phyloP scores from a whole-genome alignment of 2,888 invertebrate genomes.

The Pachliopta kotzebuea region DNA sequence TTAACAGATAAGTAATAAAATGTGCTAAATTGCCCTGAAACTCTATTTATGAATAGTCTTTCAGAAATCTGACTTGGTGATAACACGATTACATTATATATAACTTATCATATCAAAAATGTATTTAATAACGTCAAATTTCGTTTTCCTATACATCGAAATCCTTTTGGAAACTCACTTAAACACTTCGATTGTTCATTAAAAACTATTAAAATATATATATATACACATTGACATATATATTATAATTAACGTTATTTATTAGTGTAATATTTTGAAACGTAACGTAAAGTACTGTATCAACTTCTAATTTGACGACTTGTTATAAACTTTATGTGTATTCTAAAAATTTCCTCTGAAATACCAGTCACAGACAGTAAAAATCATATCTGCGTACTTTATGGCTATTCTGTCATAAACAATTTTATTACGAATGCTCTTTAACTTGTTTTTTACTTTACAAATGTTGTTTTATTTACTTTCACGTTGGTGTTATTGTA shows the following conservation, averaged over 20 bases:
- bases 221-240: not conserved
- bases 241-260: not conserved
- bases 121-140: not conserved
- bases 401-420: slow-evolving; percentile 19
- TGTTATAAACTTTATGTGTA: slow-evolving; percentile 9
- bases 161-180: not conserved
- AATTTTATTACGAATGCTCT: slow-evolving; percentile 22
- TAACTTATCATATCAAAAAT: not conserved
- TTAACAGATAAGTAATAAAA: no score
- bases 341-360: slow-evolving; percentile 9
- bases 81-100: not conserved
- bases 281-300: not conserved
- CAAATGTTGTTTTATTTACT: not conserved
- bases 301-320: slow-evolving; percentile 6
- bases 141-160: not conserved
- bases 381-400: slow-evolving; percentile 20
- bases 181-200: not conserved
- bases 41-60: no score
- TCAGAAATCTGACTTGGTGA: no score
- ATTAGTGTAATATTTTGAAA: not conserved
- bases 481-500: not conserved
- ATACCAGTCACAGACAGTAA: slow-evolving; percentile 21
- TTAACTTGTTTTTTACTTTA: slow-evolving; percentile 5
- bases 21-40: no score
- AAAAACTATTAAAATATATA: not conserved